Conservation (phyloP, 1,140 invertebrate genomes). For the Caerostris extrusa region DNA sequence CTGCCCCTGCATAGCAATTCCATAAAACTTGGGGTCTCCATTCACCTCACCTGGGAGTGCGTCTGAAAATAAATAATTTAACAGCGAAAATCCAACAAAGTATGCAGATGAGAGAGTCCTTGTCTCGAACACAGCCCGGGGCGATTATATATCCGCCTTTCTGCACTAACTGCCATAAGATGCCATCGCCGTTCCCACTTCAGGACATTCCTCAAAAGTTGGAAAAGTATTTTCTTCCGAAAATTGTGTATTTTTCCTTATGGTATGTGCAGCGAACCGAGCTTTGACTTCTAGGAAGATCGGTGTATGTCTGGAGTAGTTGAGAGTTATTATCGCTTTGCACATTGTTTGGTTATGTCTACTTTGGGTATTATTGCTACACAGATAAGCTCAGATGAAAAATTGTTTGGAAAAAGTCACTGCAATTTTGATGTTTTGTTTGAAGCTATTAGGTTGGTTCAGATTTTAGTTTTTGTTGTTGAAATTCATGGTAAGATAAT, state of each 20-base stretch:
- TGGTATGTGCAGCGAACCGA: constrained; percentile 33
- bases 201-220: constrained; percentile 72
- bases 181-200: constrained; percentile 60
- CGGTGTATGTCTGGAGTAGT: constrained; percentile 7
- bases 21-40: background rate
- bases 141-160: constrained; percentile 57
- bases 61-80: constrained; percentile 67
- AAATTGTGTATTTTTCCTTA: constrained; percentile 56
- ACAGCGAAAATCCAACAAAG: background rate
- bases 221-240: constrained; percentile 59
- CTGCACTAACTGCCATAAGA: constrained; percentile 69
- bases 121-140: background rate
- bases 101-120: constrained; percentile 47
- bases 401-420: no score
- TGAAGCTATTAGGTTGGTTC: no score
- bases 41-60: background rate
- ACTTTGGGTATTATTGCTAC: background rate
- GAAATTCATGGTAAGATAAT: no score
- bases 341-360: background rate
- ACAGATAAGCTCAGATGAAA: background rate
- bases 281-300: background rate
- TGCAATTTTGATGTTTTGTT: no score
- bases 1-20: background rate
- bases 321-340: background rate
- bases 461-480: no score